Conservation (phyloP, 2,113 vertebrate species). For the Brachypteracias leptosomus region DNA sequence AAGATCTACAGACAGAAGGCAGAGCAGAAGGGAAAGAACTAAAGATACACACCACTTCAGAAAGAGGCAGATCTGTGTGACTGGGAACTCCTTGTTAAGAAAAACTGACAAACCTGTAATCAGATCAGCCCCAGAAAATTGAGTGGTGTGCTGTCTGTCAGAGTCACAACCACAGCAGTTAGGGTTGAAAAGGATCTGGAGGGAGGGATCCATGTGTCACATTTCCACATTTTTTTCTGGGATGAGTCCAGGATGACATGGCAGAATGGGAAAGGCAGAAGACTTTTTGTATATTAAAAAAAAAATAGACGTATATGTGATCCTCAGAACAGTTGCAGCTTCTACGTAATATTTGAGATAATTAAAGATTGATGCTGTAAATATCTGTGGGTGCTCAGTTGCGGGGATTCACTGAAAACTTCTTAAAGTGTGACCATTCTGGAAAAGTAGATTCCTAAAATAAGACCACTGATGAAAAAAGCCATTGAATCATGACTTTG, state of each 20-base stretch:
- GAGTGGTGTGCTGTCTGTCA: background rate
- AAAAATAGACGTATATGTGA: background rate
- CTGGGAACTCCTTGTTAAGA: background rate
- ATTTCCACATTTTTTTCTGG: background rate
- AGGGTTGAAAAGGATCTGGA: background rate
- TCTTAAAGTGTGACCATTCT: background rate
- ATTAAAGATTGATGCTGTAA: background rate
- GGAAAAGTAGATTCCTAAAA: background rate
- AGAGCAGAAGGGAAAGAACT: constrained; percentile 8
- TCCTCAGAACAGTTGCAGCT: background rate
- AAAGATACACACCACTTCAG: background rate
- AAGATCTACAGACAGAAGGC: background rate
- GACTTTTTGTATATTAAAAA: background rate
- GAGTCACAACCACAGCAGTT: background rate
- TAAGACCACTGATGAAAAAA: background rate
- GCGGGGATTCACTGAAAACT: background rate
- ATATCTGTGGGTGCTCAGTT: background rate
- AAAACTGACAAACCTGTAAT: background rate
- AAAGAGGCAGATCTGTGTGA: background rate
- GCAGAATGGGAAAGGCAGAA: background rate
- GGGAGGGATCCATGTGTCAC: background rate
- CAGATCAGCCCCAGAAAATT: background rate
- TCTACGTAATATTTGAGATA: background rate
- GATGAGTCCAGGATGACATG: background rate
- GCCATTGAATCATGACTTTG: background rate